Evolutionary conservation across 2,113 vertebrate species (phyloP).

Genomic region (Catharus fuscescens): DNA sequence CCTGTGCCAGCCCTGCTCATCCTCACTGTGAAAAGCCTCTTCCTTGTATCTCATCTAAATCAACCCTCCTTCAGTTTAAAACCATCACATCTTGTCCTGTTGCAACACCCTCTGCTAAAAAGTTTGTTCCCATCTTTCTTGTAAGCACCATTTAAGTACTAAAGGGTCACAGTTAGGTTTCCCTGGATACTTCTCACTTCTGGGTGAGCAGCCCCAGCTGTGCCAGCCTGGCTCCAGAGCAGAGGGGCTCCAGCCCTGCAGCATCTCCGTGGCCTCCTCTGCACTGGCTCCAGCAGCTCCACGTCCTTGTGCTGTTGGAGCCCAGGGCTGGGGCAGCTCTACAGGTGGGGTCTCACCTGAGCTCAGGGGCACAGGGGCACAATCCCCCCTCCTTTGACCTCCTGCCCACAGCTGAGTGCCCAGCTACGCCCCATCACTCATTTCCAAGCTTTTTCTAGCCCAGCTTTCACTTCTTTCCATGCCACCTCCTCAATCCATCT

Average conservation of each 20-base stretch:
- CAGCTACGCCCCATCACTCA: not conserved
- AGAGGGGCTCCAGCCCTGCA: not conserved
- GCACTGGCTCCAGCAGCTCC: not conserved
- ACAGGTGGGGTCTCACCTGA: not conserved
- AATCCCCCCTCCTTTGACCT: not conserved
- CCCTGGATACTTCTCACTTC: not conserved
- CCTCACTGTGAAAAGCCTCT: not conserved
- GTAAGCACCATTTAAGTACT: fast-evolving
- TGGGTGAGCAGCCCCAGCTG: fast-evolving
- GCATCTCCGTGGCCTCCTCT: not conserved
- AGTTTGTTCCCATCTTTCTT: not conserved
- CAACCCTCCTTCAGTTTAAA: not conserved
- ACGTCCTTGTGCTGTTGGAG: not conserved
- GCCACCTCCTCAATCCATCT: not conserved
- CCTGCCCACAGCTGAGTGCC: not conserved
- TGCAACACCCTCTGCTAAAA: not conserved
- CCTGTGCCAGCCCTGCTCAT: not conserved
- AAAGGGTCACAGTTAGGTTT: fast-evolving
- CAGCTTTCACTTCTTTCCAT: not conserved
- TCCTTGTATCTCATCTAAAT: not conserved
- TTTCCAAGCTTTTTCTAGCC: not conserved
- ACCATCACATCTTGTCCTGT: too few species aligned
- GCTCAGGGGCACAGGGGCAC: not conserved
- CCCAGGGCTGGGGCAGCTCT: not conserved
- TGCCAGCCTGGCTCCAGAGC: not conserved